A percentile compares a stretch with the other conserved stretches of the same genome.
These are phyloP conservation scores for Struthio camelus DNA, from an alignment of 2,113 vertebrate species.

Conservation along the genomic window DNA sequence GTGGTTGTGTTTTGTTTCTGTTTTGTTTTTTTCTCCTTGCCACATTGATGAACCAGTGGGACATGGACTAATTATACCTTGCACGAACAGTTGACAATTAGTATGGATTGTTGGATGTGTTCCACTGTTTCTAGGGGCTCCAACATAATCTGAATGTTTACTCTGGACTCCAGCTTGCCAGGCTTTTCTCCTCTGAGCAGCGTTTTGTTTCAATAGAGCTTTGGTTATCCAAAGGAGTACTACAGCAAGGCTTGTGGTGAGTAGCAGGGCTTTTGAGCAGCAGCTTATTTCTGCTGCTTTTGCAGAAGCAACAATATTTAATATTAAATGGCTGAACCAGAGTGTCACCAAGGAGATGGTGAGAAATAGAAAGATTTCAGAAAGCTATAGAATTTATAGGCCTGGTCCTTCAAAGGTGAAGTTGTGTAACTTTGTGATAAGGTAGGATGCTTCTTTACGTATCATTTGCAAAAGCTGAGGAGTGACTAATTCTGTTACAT, in stretches of 20 bases:
- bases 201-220: slow-evolving; percentile 21
- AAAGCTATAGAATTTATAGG: background rate
- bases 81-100: slow-evolving; percentile 41
- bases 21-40: background rate
- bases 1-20: background rate
- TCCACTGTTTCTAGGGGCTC: slow-evolving; percentile 65
- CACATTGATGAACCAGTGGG: background rate
- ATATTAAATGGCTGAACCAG: background rate
- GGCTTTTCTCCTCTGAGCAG: background rate
- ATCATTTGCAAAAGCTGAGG: background rate
- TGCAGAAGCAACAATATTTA: background rate
- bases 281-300: background rate
- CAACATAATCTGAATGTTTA: slow-evolving; percentile 45
- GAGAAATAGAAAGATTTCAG: background rate
- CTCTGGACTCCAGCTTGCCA: slow-evolving; percentile 28
- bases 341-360: background rate
- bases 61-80: slow-evolving; percentile 56
- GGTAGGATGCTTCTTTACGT: background rate
- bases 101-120: slow-evolving; percentile 59
- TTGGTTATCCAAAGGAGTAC: slow-evolving; percentile 23
- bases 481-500: slow-evolving; percentile 7
- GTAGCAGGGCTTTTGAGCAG: background rate
- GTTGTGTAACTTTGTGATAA: background rate
- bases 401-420: background rate
- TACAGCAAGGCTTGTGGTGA: background rate